Evolutionary conservation across 2,797 vertebrate species (phyloP).

Genomic region (Spheniscus humboldti): DNA sequence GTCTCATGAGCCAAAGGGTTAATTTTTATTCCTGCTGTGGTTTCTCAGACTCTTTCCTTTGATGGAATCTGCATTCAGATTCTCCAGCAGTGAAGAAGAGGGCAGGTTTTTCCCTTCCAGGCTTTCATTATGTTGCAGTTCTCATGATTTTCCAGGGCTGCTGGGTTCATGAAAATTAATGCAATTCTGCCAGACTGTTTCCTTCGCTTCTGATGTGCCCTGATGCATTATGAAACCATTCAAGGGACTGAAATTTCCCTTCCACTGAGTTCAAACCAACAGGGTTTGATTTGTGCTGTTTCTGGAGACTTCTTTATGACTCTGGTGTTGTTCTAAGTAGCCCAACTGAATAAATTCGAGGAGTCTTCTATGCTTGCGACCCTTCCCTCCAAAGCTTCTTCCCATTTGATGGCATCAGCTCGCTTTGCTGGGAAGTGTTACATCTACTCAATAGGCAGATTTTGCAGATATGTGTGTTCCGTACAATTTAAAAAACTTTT

Average conservation of each 20-base stretch:
- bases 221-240: constrained; percentile 69
- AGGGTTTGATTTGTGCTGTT: constrained; percentile 9
- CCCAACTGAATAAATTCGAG: not conserved
- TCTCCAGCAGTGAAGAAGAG: constrained; percentile 55
- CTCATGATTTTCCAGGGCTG: constrained; percentile 70
- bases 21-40: constrained; percentile 44
- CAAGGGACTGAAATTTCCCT: constrained; percentile 55
- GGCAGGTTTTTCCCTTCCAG: constrained; percentile 58
- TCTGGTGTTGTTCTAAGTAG: not conserved
- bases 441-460: constrained; percentile 11
- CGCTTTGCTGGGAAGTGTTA: not conserved
- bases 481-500: not conserved
- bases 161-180: constrained; percentile 75
- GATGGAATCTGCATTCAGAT: constrained; percentile 63
- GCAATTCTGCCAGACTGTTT: constrained; percentile 71
- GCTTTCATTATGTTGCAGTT: constrained; percentile 71
- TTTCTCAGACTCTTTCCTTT: constrained; percentile 37
- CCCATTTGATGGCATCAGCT: not conserved
- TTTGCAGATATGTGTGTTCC: not conserved
- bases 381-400: not conserved
- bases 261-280: constrained; percentile 42
- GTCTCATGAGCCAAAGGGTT: constrained; percentile 45
- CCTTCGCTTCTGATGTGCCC: constrained; percentile 59
- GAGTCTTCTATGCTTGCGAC: not conserved
- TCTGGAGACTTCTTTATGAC: not conserved